Conservation (phyloP, 1,140 invertebrate genomes). For the Diabrotica virgifera region DNA sequence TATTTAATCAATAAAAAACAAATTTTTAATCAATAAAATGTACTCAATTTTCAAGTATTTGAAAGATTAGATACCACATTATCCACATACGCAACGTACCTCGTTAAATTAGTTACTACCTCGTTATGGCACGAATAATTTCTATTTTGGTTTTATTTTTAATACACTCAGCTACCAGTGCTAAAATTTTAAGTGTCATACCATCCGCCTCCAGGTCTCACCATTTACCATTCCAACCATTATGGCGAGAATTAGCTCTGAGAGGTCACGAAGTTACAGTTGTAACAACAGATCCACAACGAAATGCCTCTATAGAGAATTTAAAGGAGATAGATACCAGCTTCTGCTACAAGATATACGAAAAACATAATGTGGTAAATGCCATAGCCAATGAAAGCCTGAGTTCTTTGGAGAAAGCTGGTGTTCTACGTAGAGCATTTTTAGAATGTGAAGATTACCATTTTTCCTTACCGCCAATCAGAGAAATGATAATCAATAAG, state of each 20-base stretch:
- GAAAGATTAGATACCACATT: too few species aligned
- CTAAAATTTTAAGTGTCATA: slow-evolving; percentile 29
- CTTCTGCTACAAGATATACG: slow-evolving; percentile 25
- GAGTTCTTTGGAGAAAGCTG: slow-evolving; percentile 15
- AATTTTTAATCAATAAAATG: too few species aligned
- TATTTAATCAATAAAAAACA: too few species aligned
- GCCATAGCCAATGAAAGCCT: slow-evolving; percentile 9
- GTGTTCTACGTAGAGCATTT: slow-evolving; percentile 17
- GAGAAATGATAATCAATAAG: slow-evolving; percentile 40
- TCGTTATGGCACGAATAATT: not conserved
- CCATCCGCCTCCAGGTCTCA: slow-evolving; percentile 30
- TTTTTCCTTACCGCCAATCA: slow-evolving; percentile 35
- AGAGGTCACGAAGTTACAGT: slow-evolving; percentile 47
- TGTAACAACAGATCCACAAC: slow-evolving; percentile 38
- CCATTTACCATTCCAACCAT: slow-evolving; percentile 29
- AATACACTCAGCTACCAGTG: not conserved
- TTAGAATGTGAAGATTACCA: slow-evolving; percentile 15
- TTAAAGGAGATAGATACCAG: slow-evolving; percentile 32
- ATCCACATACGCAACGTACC: too few species aligned
- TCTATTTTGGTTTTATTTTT: not conserved
- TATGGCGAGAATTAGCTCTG: slow-evolving; percentile 33
- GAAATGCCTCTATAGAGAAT: slow-evolving; percentile 21
- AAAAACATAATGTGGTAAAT: slow-evolving; percentile 31
- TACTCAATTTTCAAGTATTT: too few species aligned
- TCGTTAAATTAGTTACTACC: not conserved